phyloP scores from a whole-genome alignment of 2,888 invertebrate genomes.

The Agrilus cyanescens region DNA sequence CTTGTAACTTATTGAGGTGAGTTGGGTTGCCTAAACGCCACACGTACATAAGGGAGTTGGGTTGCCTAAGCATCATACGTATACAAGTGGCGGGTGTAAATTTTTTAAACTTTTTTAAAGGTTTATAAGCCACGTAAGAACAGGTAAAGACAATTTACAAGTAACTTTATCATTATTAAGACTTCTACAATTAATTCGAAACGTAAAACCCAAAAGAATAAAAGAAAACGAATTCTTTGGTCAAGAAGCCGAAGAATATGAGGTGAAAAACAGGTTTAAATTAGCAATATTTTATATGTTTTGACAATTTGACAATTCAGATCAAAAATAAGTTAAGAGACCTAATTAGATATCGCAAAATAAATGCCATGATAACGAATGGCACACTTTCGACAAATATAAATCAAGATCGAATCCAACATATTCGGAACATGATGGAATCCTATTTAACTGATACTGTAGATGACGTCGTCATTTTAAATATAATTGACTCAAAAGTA shows the following conservation, averaged over 20 bases:
- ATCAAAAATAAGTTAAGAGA: constrained; percentile 21
- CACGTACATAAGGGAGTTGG: not conserved
- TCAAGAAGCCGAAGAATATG: constrained; percentile 18
- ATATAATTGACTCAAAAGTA: constrained; percentile 28
- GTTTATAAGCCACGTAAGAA: constrained; percentile 34
- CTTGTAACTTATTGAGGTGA: constrained; percentile 30
- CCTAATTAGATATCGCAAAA: constrained; percentile 9
- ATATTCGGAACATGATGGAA: constrained; percentile 27
- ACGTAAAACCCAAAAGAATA: constrained; percentile 21
- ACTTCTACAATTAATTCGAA: constrained; percentile 28
- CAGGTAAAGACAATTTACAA: constrained; percentile 25
- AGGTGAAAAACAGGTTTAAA: constrained; percentile 11
- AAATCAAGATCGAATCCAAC: constrained; percentile 26
- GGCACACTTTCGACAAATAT: constrained; percentile 28
- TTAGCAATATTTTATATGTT: not conserved
- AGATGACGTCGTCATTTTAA: constrained; percentile 29
- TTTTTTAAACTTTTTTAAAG: constrained; percentile 18
- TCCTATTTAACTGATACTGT: constrained; percentile 29
- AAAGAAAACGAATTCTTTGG: constrained; percentile 2
- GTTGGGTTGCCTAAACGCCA: not conserved
- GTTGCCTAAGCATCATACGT: not conserved
- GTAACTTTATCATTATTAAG: constrained; percentile 33
- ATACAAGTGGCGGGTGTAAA: not conserved
- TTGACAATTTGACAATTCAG: too few relatives aligned
- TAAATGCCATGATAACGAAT: constrained; percentile 28